Percentiles rank a stretch among this genome's conserved stretches.
Evolutionary conservation across 2,888 invertebrate species (phyloP).

Genomic region (Oscheius myriophilus): DNA sequence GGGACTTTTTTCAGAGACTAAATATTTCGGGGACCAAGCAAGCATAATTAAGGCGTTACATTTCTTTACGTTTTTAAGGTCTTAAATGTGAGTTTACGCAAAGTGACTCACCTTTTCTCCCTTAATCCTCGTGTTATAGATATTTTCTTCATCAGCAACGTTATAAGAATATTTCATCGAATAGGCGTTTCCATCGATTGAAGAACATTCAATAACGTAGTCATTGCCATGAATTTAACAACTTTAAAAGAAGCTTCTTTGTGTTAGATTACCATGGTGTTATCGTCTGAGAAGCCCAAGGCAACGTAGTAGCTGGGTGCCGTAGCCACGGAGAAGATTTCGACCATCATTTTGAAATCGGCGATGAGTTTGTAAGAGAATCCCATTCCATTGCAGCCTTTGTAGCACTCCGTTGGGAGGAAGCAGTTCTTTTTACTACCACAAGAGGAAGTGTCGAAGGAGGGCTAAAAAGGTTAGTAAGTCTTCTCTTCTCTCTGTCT

Average conservation of each 20-base stretch:
- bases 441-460: conserved; percentile 3
- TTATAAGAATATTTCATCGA: conserved; percentile 50
- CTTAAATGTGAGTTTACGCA: too few species aligned
- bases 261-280: conserved; percentile 34
- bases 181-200: conserved; percentile 30
- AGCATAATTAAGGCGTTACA: too few species aligned
- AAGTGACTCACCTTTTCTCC: conserved; percentile 4
- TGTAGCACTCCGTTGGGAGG: conserved; percentile 23
- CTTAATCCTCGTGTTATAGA: conserved; percentile 7
- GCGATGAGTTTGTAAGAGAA: conserved; percentile 14
- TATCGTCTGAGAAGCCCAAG: conserved; percentile 58
- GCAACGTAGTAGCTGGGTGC: conserved; percentile 39
- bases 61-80: too few species aligned
- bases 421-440: conserved; percentile 13
- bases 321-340: conserved; percentile 6
- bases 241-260: neutral
- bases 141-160: neutral
- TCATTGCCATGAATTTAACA: conserved; percentile 27
- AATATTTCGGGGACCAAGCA: too few species aligned
- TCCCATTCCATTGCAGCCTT: conserved; percentile 27
- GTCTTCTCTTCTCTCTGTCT: neutral
- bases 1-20: too few species aligned
- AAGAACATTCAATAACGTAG: conserved; percentile 49
- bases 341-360: neutral
- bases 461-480: neutral